Evolutionary conservation across 2,797 vertebrate genomes (phyloP).

Genomic region (Notolepis coatsorum): DNA sequence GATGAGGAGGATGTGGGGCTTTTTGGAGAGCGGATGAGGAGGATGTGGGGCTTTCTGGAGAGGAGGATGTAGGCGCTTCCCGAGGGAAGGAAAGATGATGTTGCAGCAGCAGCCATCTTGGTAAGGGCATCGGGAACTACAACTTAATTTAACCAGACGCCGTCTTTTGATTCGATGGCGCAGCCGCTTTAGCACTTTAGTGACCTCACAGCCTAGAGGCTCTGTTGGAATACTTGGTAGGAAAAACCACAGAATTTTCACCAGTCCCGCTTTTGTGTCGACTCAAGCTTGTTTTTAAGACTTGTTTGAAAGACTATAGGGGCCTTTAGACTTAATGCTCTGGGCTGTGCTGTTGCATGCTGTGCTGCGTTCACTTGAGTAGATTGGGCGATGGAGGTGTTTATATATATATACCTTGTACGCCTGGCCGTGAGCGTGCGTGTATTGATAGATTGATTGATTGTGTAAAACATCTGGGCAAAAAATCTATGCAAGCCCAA

Average conservation of each 20-base stretch:
- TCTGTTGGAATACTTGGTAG: constrained; percentile 15
- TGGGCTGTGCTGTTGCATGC: not conserved
- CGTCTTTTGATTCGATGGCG: constrained; percentile 10
- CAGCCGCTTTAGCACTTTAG: constrained; percentile 68
- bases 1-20: too few species aligned
- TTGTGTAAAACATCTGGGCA: too few species aligned
- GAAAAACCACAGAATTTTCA: constrained; percentile 30
- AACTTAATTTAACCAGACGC: too few species aligned
- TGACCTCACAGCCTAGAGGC: constrained; percentile 21
- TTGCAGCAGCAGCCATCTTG: too few species aligned
- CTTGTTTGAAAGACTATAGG: constrained; percentile 9
- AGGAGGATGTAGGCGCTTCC: too few species aligned
- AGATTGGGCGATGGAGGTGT: too few species aligned
- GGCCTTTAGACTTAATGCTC: not conserved
- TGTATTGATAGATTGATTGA: not conserved
- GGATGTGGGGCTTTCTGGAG: too few species aligned
- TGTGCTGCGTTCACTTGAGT: not conserved
- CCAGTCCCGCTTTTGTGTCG: not conserved
- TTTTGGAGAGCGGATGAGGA: too few species aligned
- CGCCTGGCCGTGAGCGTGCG: not conserved
- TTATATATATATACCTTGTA: too few species aligned
- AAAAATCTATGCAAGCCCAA: not conserved
- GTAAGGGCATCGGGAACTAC: too few species aligned
- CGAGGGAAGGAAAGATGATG: too few species aligned
- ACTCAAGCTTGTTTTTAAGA: constrained; percentile 14